These are phyloP conservation scores for Bradypodion ventrale DNA, from an alignment of 2,797 vertebrate species.

Conservation along the genomic window DNA sequence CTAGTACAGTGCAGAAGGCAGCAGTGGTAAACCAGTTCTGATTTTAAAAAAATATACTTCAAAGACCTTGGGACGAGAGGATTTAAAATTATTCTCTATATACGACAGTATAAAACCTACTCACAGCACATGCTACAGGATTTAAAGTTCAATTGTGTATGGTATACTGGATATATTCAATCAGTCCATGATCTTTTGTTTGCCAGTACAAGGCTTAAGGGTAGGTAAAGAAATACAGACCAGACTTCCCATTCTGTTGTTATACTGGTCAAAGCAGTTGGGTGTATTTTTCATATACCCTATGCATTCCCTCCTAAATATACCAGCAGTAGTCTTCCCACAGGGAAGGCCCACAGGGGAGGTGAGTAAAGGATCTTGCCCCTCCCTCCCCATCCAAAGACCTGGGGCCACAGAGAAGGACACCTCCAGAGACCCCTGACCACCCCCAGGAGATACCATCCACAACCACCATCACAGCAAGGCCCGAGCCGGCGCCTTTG, in stretches of 20 bases:
- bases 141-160: neutral
- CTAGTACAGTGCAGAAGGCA: too few relatives aligned
- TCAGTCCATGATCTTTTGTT: neutral
- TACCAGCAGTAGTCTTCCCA: neutral
- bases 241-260: neutral
- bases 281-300: neutral
- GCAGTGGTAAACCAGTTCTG: too few relatives aligned
- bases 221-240: neutral
- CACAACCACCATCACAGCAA: too few relatives aligned
- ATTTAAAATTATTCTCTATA: neutral
- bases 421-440: too few relatives aligned
- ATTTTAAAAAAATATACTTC: too few relatives aligned
- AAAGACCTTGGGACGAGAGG: too few relatives aligned
- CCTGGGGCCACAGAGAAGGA: too few relatives aligned
- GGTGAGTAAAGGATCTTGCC: too few relatives aligned
- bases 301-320: neutral
- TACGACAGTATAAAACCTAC: neutral
- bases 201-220: neutral
- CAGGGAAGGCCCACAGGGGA: too few relatives aligned
- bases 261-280: neutral
- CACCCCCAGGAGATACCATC: too few relatives aligned
- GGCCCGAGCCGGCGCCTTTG: too few relatives aligned
- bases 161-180: neutral
- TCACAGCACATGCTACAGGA: neutral
- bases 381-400: too few relatives aligned